phyloP scores from a whole-genome alignment of 1,140 invertebrate species.

The Cecropterus lyciades region DNA sequence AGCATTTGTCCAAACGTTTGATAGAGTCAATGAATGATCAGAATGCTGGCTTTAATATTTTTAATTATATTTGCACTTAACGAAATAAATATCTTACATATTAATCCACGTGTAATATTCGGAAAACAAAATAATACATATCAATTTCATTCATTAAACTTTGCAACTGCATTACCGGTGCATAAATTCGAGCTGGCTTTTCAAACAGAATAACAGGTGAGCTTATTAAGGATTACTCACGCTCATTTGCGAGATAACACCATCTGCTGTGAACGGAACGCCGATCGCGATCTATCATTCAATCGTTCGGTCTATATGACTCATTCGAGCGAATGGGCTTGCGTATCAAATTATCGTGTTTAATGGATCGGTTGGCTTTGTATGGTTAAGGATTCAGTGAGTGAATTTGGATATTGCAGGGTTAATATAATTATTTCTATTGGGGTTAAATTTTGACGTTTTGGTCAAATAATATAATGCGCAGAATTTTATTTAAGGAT shows the following conservation, averaged over 20 bases:
- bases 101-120: not conserved
- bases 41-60: no score
- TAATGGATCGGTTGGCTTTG: slow-evolving; percentile 37
- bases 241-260: slow-evolving; percentile 60
- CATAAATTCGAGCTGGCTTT: slow-evolving; percentile 28
- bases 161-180: slow-evolving; percentile 30
- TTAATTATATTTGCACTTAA: no score
- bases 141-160: slow-evolving; percentile 27
- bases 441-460: not conserved
- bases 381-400: slow-evolving; percentile 16
- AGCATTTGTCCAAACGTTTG: no score
- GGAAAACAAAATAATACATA: slow-evolving; percentile 13
- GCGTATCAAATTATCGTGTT: slow-evolving; percentile 44
- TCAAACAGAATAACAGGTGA: slow-evolving; percentile 59
- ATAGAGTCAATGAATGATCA: no score
- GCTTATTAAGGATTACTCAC: slow-evolving; percentile 66
- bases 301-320: slow-evolving; percentile 46
- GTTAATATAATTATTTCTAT: slow-evolving; percentile 1
- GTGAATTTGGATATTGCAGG: slow-evolving; percentile 1
- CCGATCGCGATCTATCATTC: slow-evolving; percentile 56
- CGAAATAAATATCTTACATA: no score
- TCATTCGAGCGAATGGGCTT: slow-evolving; percentile 46
- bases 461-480: no score
- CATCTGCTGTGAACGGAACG: slow-evolving; percentile 59
- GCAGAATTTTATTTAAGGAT: no score